Base-by-base conservation (phyloP, 2,797 vertebrate species). In the Sciurus vulgaris region DNA sequence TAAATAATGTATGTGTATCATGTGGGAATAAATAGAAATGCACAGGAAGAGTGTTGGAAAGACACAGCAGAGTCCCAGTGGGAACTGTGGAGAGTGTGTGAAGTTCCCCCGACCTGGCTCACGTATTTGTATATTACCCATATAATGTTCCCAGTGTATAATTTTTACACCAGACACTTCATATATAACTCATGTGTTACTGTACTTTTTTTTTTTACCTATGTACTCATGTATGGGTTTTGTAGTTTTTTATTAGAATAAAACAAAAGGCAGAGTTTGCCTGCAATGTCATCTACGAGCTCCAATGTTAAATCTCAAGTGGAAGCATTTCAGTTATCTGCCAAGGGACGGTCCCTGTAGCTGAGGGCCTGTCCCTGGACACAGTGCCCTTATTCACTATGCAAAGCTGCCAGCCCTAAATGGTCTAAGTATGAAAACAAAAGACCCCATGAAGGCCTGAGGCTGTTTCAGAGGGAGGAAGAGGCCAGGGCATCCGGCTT, bases 311-410 rank as follows among this genome's bases (percentile, higher is more conserved):
- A 10, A 26, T 63, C n/a, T 79, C 41, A 13, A 81, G 2, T 49
- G 7, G 24, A 86, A 86, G 30, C 47, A 18, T 51, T 15, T 70
- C 15, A 2, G 67, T 4, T 26, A 33, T 49, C 2, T 14, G 56
- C 28, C 5, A 3, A n/a, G 49, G 35, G 77, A 14, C 5, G 33
- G 7, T 33, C 41, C 17, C 18, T 83, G 28, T 28, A 0, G 28
- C 7, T 70, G 0, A 22, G 61, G 1, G 10, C 26, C 14, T 14
- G 33, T 77, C 38, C 13, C 0, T 3, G 0, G 7, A 15, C 18
- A 28, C 7, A 8, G 38, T 1, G 8, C 24, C 10, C 2, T 3
- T 17, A 44, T n/a, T 89, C 67, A 15, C 2, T 11, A 15, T 2
- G 3, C 24, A 67, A 63, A 84, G 35, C 51, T 33, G 49, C 44